phyloP scores from a whole-genome alignment of 2,888 invertebrate species.

The Clivina fossor region DNA sequence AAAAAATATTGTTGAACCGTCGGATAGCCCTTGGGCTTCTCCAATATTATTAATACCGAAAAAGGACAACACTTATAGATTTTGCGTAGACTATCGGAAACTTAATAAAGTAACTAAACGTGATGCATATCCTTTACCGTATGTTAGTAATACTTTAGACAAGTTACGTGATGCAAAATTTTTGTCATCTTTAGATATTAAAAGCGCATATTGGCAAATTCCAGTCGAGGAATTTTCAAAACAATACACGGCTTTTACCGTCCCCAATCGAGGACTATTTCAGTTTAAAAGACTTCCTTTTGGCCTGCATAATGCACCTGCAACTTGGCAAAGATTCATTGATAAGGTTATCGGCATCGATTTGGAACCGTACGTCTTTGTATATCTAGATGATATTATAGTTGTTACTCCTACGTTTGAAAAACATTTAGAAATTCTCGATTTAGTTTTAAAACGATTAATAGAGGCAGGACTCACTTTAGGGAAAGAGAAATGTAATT shows the following conservation, averaged over 20 bases:
- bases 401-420: slow-evolving; percentile 24
- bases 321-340: slow-evolving; percentile 26
- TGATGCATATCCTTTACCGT: slow-evolving; percentile 42
- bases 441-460: neutral
- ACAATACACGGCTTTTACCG: slow-evolving; percentile 42
- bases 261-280: slow-evolving; percentile 34
- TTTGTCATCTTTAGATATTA: slow-evolving; percentile 41
- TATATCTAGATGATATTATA: slow-evolving; percentile 32
- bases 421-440: slow-evolving; percentile 24
- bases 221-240: slow-evolving; percentile 34
- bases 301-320: slow-evolving; percentile 24
- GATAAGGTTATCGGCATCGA: slow-evolving; percentile 19
- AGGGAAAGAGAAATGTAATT: slow-evolving; percentile 37
- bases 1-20: too few relatives aligned
- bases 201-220: slow-evolving; percentile 41
- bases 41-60: too few relatives aligned
- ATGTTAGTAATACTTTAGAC: slow-evolving; percentile 40
- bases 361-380: slow-evolving; percentile 27
- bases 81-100: slow-evolving; percentile 29
- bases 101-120: slow-evolving; percentile 43
- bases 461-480: slow-evolving; percentile 31
- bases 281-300: slow-evolving; percentile 23
- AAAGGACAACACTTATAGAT: too few relatives aligned
- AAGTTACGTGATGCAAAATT: slow-evolving; percentile 41
- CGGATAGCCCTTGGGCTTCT: too few relatives aligned